Conservation (phyloP, 2,888 invertebrate genomes). For the Conistra vaccinii region DNA sequence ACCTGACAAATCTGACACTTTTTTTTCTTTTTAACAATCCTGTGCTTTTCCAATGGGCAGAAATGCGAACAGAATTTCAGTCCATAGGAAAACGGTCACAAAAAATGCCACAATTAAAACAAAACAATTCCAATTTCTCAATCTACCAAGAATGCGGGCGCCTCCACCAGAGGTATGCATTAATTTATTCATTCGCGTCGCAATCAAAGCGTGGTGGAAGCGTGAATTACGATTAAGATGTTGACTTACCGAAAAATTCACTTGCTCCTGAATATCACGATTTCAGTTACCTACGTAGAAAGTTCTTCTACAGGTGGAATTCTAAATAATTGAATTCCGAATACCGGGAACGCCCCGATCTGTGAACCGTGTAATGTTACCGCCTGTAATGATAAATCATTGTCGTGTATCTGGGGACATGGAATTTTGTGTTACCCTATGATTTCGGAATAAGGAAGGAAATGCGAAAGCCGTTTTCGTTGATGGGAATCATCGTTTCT, state of each 20-base stretch:
- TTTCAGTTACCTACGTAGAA: conserved; percentile 22
- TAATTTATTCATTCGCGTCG: conserved; percentile 53
- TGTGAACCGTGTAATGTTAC: conserved; percentile 65
- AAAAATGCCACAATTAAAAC: conserved; percentile 12
- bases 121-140: conserved; percentile 44
- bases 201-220: conserved; percentile 46
- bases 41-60: background rate
- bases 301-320: conserved; percentile 63
- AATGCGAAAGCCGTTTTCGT: conserved; percentile 24
- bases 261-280: conserved; percentile 52
- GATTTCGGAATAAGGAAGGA: conserved; percentile 45
- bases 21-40: background rate
- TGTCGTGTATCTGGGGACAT: conserved; percentile 62
- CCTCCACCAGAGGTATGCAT: conserved; percentile 17
- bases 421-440: conserved; percentile 54
- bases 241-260: conserved; percentile 60
- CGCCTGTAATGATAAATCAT: conserved; percentile 77
- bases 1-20: background rate
- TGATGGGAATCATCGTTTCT: conserved; percentile 26
- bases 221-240: conserved; percentile 56
- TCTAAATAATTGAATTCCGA: conserved; percentile 81
- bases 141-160: conserved; percentile 45
- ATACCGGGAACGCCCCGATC: conserved; percentile 73
- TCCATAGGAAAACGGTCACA: too few relatives aligned
- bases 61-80: too few relatives aligned